Evolutionary conservation across 2,888 invertebrate species (phyloP), one percentile per base, ranked within the genome.

Genomic region (Sialis lutaria): DNA sequence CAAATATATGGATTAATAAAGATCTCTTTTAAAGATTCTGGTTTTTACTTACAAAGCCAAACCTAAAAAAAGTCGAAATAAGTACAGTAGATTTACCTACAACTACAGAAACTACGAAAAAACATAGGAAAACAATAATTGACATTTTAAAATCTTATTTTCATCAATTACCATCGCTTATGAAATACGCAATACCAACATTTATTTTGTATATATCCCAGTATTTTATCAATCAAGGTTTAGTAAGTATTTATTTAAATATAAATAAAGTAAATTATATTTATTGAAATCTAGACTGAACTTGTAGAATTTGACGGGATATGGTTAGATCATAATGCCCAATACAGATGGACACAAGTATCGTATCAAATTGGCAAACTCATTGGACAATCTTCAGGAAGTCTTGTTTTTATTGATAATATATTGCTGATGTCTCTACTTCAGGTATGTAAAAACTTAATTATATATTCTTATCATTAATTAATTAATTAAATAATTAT

Each of bases 141-240:
- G 10, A 6, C 6, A 39, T 9, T 12, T 12, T 6, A 8, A 39
- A 39, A 9, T 39, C 6, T 6, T 6, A 2, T 8, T 2, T 12
- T 8, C 39, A 31, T 30, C 10, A 31, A 22, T 13, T 74, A 9
- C 71, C 69, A n/a, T 55, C 60, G 1, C 60, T 83, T 33, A 47
- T 79, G 22, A 72, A 69, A 53, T 84, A 74, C 56, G 81, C 84
- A 76, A 53, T 83, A 37, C 84, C 84, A 0, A 60, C 85, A 40
- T 67, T 71, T 1, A 54, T 77, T 40, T 83, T 85, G 1, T 84
- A 83, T 57, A 68, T 81, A 53, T 79, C 79, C 50, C 84, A 85
- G 56, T 84, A 84, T 60, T 79, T 82, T 56, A 84, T 85, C 52
- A 84, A 84, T 61, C 83, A 85, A 59, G 83, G 82, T 51, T 58